phyloP scores from a whole-genome alignment of 2,888 invertebrate genomes.

The Nomada flava region DNA sequence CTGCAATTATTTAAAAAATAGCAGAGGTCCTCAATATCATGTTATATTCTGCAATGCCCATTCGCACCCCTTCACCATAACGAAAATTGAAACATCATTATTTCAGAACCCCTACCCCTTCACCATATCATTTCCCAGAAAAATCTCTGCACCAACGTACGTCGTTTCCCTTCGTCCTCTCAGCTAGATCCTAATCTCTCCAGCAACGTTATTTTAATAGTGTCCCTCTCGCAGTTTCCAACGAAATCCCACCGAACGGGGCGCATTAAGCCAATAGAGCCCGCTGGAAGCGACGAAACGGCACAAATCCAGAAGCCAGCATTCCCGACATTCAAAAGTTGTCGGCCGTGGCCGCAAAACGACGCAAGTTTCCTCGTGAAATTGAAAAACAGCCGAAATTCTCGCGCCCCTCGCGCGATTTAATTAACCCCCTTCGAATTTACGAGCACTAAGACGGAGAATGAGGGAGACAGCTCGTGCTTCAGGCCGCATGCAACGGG shows the following conservation, averaged over 20 bases:
- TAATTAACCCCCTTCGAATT: constrained; percentile 24
- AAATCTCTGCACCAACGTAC: background rate
- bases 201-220: background rate
- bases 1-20: too few species aligned
- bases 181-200: background rate
- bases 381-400: constrained; percentile 22
- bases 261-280: background rate
- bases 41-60: too few species aligned
- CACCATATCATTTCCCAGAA: background rate
- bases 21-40: too few species aligned
- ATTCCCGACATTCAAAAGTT: constrained; percentile 6
- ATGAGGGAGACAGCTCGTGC: background rate
- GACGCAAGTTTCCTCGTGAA: constrained; percentile 17
- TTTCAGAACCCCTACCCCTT: too few species aligned
- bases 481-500: background rate
- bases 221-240: too few species aligned
- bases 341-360: too few species aligned
- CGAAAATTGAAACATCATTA: too few species aligned
- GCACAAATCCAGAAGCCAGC: background rate
- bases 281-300: background rate
- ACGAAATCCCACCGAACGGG: too few species aligned
- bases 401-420: background rate
- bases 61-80: too few species aligned
- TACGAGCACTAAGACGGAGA: background rate
- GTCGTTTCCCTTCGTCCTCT: background rate